Conservation (phyloP, 2,797 vertebrate genomes). For the Austrolebias charrua region DNA sequence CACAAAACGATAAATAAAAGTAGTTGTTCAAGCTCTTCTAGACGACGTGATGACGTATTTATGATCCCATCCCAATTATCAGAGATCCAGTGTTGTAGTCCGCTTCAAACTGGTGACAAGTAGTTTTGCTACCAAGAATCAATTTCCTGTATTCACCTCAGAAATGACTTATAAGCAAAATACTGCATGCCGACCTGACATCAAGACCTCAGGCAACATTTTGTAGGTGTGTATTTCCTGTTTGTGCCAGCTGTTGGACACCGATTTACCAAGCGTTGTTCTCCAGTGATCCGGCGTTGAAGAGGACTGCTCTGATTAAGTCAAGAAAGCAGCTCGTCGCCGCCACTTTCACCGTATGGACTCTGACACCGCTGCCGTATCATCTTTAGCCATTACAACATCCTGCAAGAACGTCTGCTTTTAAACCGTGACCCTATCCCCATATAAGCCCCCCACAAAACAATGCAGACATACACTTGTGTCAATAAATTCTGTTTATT, state of each 20-base stretch:
- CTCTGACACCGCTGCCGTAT: conserved; percentile 28
- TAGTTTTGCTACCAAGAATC: conserved; percentile 31
- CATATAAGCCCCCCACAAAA: background rate
- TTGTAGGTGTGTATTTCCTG: conserved; percentile 13
- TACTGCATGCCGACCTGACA: background rate
- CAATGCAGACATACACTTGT: background rate
- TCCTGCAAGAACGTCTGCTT: conserved; percentile 8
- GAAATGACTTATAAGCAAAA: background rate
- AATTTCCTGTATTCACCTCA: background rate
- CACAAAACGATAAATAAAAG: no score
- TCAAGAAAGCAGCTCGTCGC: conserved; percentile 49
- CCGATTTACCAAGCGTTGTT: no score
- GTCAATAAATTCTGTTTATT: conserved; percentile 15
- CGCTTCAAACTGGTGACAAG: conserved; percentile 36
- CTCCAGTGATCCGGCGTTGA: conserved; percentile 18
- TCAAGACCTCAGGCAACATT: conserved; percentile 22
- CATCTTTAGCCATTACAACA: conserved; percentile 21
- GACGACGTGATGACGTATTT: no score
- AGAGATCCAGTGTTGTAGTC: background rate
- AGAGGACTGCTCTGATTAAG: conserved; percentile 37
- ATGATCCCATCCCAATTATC: no score
- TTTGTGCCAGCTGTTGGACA: conserved; percentile 11
- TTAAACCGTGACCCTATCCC: conserved; percentile 10
- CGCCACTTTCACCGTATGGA: conserved; percentile 30
- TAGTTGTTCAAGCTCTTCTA: no score